Conservation (phyloP, 2,113 vertebrate genomes). For the Heptranchias perlo region DNA sequence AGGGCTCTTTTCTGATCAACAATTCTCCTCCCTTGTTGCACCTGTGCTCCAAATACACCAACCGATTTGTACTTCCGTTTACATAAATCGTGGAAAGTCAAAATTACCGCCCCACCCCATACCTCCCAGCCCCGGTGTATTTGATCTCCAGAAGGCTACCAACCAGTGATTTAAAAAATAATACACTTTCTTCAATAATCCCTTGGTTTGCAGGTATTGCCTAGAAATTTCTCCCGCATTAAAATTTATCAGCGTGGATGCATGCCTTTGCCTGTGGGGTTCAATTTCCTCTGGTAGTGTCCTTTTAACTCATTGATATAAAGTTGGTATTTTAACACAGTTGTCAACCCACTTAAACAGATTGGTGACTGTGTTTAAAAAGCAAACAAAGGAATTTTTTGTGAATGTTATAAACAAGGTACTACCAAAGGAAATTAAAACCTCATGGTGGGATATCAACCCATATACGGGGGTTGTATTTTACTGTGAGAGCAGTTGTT, state of each 20-base stretch:
- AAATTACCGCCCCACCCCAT: not conserved
- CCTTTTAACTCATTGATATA: not conserved
- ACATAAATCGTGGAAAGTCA: not conserved
- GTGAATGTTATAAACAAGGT: not conserved
- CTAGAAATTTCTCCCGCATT: not conserved
- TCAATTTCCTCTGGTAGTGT: not conserved
- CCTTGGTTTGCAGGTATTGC: not conserved
- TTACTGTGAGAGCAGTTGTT: not conserved
- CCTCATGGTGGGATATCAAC: too few relatives aligned
- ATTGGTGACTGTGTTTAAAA: not conserved
- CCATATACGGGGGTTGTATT: not conserved
- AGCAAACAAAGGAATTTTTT: not conserved
- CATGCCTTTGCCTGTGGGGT: not conserved
- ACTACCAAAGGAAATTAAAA: not conserved
- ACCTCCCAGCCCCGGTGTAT: not conserved
- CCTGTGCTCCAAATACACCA: not conserved
- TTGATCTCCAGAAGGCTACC: not conserved
- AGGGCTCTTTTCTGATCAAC: not conserved
- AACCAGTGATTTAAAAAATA: not conserved
- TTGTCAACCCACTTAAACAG: not conserved
- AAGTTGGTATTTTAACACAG: not conserved
- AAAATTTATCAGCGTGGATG: not conserved
- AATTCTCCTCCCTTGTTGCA: not conserved
- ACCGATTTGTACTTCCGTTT: not conserved
- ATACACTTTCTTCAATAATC: not conserved